phyloP scores from a whole-genome alignment of 2,888 invertebrate genomes.

The Nemotelus pantherinus region DNA sequence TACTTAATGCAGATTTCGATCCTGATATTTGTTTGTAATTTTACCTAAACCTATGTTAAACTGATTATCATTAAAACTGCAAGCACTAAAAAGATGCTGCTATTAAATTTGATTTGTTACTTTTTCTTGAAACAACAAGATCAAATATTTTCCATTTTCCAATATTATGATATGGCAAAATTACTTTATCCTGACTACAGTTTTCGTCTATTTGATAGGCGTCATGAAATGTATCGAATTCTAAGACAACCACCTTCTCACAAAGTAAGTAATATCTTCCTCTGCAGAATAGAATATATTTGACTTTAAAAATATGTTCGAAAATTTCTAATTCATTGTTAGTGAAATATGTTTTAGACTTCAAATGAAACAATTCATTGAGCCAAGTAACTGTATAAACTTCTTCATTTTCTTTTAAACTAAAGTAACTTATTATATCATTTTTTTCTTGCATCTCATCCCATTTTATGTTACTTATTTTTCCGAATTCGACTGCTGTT shows the following conservation, averaged over 20 bases:
- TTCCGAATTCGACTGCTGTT: not conserved
- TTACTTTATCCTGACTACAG: too few species aligned
- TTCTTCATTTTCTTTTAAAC: not conserved
- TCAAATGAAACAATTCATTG: conserved; percentile 1
- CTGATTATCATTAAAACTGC: too few species aligned
- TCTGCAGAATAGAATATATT: not conserved
- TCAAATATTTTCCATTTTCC: not conserved
- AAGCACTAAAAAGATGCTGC: not conserved
- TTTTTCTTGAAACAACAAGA: conserved; percentile 1
- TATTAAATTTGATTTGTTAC: not conserved
- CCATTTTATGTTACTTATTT: conserved; percentile 5
- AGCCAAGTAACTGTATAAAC: conserved; percentile 2
- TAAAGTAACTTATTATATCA: conserved; percentile 10
- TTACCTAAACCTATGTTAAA: too few species aligned
- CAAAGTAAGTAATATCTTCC: not conserved
- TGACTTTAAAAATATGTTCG: not conserved
- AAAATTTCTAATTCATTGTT: not conserved
- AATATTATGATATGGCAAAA: too few species aligned
- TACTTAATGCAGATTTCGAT: too few species aligned
- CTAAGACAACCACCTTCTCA: not conserved
- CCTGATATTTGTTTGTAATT: too few species aligned
- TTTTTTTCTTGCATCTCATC: conserved; percentile 4
- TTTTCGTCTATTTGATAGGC: conserved; percentile 5
- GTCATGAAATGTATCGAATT: conserved; percentile 7
- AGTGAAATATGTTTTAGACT: not conserved